A percentile compares a stretch with the other conserved stretches of the same genome.
Conservation (phyloP, 1,140 invertebrate species). For the Phthorimaea operculella region DNA sequence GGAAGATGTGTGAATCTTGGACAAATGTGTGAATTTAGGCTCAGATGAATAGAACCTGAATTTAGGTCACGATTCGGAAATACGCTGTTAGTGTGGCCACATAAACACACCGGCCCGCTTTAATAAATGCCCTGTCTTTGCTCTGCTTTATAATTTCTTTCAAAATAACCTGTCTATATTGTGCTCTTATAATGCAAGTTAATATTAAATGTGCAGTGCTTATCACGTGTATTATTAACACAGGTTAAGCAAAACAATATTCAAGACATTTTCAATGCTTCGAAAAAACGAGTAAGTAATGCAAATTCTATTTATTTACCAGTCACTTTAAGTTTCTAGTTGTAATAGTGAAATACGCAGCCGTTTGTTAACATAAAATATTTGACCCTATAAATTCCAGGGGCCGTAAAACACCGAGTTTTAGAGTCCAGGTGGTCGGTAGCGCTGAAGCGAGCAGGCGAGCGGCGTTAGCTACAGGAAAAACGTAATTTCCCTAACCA, state of each 20-base stretch:
- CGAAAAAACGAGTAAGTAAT: too few species aligned
- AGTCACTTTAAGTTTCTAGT: not conserved
- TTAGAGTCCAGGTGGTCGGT: not conserved
- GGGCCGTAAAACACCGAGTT: not conserved
- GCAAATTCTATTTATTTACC: too few species aligned
- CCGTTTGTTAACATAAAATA: not conserved
- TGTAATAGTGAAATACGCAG: not conserved
- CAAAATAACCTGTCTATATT: constrained; percentile 24
- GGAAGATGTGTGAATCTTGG: too few species aligned
- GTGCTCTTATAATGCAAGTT: not conserved
- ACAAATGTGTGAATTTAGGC: too few species aligned
- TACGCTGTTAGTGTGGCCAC: not conserved
- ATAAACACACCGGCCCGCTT: constrained; percentile 6
- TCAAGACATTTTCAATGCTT: too few species aligned
- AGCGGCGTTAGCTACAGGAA: not conserved
- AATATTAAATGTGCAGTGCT: not conserved
- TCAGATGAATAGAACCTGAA: too few species aligned
- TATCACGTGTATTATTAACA: not conserved
- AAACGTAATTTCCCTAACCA: constrained; percentile 3
- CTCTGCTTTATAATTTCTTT: constrained; percentile 29
- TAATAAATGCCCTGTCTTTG: constrained; percentile 30
- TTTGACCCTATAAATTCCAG: not conserved
- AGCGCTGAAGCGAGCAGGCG: not conserved
- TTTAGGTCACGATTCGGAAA: too few species aligned
- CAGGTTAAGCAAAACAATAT: too few species aligned